Base-by-base conservation (phyloP, 2,113 vertebrate genomes). In the Phrynocephalus versicolor region DNA sequence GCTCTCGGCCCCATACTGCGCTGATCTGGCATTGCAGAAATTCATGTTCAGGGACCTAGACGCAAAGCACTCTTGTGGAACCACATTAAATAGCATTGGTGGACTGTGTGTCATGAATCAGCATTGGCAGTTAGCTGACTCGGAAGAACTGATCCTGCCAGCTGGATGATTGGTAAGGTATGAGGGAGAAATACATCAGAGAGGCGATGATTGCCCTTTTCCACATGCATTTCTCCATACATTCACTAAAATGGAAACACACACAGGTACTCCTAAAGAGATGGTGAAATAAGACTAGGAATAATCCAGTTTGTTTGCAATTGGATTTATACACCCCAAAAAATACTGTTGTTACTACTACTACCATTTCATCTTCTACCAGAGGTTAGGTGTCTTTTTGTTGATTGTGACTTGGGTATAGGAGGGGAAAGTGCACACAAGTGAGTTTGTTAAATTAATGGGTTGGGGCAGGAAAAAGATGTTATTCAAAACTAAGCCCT, bases 41-140 rank as follows among this genome's bases (percentile, higher is more conserved):
- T 88, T 89, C 82, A 85, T 89, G 86, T 45, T 94, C 92, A 92
- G 88, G 88, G 84, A 90, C 89, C 72, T 62, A 33, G 91, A 64
- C 75, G 70, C 67, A 85, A 89, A 89, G 84, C 27, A 81, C 92
- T 92, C 93, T 86, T 91, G 55, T 79, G 92, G 86, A 92, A 92
- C 86, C 74, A 1, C 85, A 90, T 88, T 85, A 87, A 86, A 95
- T 87, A 92, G 84, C 69, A 79, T 90, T 90, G 87, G 81, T 82
- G 86, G 87, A 85, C 0, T 88, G 90, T 88, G 90, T 91, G 88
- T 90, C 91, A 83, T 88, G 90, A 95, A 94, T 94, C 91, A 96
- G 93, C 88, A 92, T 81, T 90, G 92, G 90, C 91, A 92, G 64
- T 25, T 27, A 67, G 84, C 74, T 12, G 23, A 80, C 82, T 83